phyloP scores from a whole-genome alignment of 1,140 invertebrate species.

The Stenopsyche tienmushanensis region DNA sequence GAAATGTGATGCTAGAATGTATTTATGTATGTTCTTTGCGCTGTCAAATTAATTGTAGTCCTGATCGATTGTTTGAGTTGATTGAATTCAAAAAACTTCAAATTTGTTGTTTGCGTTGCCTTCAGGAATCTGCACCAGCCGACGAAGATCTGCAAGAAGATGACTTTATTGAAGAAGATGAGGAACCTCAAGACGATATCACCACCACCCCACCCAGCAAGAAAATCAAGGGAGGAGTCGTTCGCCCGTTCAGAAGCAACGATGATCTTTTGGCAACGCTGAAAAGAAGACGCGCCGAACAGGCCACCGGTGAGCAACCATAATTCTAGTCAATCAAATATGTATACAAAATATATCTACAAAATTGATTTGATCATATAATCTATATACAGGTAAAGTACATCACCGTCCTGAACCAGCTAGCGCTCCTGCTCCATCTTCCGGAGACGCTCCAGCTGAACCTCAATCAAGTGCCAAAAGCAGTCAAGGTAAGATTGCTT shows the following conservation, averaged over 20 bases:
- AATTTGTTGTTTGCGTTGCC: not conserved
- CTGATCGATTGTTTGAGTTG: too few relatives aligned
- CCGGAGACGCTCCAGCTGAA: conserved; percentile 1
- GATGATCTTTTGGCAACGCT: conserved; percentile 69
- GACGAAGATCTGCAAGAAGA: conserved; percentile 43
- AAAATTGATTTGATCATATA: not conserved
- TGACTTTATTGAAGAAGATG: conserved; percentile 52
- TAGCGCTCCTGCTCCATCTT: conserved; percentile 2
- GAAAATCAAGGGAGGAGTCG: conserved; percentile 63
- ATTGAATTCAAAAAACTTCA: too few relatives aligned
- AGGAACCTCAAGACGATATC: conserved; percentile 50
- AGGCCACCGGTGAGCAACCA: conserved; percentile 47
- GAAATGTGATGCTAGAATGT: too few relatives aligned
- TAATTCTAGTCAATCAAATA: not conserved
- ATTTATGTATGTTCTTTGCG: too few relatives aligned
- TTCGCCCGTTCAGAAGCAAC: conserved; percentile 70
- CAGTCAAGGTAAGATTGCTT: conserved; percentile 18
- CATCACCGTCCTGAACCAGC: conserved; percentile 21
- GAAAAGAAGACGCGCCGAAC: conserved; percentile 60
- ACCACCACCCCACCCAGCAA: conserved; percentile 65
- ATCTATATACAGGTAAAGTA: conserved; percentile 16
- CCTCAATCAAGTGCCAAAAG: conserved; percentile 13
- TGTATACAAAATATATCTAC: not conserved
- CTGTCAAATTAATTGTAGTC: too few relatives aligned
- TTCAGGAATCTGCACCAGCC: conserved; percentile 10